Evolutionary conservation across 2,888 invertebrate species (phyloP).

Genomic region (Cecidostiba fungosa): DNA sequence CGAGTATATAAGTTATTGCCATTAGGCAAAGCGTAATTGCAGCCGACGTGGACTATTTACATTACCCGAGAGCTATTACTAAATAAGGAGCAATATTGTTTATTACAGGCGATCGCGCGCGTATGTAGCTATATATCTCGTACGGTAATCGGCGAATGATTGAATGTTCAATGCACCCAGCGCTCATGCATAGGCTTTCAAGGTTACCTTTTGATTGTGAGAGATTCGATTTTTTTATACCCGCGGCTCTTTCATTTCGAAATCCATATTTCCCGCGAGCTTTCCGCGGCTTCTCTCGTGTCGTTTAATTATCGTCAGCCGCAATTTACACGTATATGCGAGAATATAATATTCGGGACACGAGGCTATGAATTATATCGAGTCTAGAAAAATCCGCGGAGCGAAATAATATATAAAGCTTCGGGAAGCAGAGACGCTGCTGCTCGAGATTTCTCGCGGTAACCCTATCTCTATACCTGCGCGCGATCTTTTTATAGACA

Average conservation of each 20-base stretch:
- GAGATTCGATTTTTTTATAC: background rate
- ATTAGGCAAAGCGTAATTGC: background rate
- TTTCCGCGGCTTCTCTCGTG: constrained; percentile 13
- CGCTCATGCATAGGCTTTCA: background rate
- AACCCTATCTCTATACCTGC: constrained; percentile 38
- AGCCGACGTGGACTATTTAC: constrained; percentile 1
- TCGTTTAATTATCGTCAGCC: constrained; percentile 43
- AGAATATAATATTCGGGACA: constrained; percentile 51
- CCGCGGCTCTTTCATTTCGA: background rate
- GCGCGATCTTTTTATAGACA: constrained; percentile 37
- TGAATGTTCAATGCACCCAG: background rate
- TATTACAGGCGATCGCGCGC: background rate
- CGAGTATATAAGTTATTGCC: background rate
- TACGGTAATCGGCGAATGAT: background rate
- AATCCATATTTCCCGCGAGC: constrained; percentile 27
- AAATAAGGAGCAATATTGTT: constrained; percentile 11
- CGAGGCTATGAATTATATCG: constrained; percentile 57
- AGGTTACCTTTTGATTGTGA: background rate
- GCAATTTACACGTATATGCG: constrained; percentile 44
- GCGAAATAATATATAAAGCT: constrained; percentile 55
- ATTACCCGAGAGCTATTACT: background rate
- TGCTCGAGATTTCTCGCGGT: constrained; percentile 41
- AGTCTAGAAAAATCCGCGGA: constrained; percentile 37
- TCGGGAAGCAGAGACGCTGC: background rate
- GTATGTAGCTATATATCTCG: background rate